Evolutionary conservation across 2,888 invertebrate genomes (phyloP).

Genomic region (Tenthredo mesomela): DNA sequence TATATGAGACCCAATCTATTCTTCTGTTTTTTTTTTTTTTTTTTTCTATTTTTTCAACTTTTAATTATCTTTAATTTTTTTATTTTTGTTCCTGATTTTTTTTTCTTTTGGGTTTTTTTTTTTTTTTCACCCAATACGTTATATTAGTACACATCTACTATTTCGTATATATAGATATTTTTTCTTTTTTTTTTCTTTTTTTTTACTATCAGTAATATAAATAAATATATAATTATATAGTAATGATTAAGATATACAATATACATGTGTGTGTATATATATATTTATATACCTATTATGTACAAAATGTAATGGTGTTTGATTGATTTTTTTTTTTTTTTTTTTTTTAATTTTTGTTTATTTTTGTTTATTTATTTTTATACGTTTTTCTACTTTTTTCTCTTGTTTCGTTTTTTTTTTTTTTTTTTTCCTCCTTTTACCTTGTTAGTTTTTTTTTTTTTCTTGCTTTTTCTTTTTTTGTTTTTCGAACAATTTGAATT

Average conservation of each 20-base stretch:
- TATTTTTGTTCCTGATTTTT: neutral
- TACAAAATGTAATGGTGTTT: neutral
- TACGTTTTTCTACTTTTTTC: neutral
- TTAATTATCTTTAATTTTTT: too few species aligned
- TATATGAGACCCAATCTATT: neutral
- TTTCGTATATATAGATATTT: neutral
- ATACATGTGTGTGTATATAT: slow-evolving; percentile 4
- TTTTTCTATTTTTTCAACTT: neutral
- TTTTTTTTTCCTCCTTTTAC: neutral
- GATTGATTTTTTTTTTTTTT: neutral
- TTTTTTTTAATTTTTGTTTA: neutral
- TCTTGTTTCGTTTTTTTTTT: neutral
- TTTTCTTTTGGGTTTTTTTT: neutral
- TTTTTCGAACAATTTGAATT: slow-evolving; percentile 32
- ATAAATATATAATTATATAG: slow-evolving; percentile 43
- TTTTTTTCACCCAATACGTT: neutral
- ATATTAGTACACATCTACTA: neutral
- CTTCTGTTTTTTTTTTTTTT: neutral
- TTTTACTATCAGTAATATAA: slow-evolving; percentile 19
- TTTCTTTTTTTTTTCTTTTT: neutral
- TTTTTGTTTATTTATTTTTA: neutral
- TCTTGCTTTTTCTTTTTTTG: slow-evolving; percentile 55
- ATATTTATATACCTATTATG: neutral
- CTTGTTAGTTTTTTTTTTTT: neutral
- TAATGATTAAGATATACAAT: neutral